A percentile compares a stretch with the other conserved stretches of the same genome.
Conservation (phyloP, 2,888 invertebrate species). For the Drosophila quinaria region DNA sequence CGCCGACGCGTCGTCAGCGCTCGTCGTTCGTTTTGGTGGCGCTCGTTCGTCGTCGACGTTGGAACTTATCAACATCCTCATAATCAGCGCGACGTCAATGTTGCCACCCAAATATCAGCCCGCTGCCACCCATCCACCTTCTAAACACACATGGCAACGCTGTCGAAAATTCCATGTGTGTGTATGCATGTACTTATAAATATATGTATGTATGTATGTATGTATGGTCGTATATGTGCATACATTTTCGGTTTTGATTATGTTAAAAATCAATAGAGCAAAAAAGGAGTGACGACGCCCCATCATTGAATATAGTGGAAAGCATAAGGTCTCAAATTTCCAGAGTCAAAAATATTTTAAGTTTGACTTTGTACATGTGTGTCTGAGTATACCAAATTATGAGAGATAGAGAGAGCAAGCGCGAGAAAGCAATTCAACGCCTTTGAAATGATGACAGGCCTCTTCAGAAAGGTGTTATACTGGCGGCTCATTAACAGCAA, state of each 20-base stretch:
- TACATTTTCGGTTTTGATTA: slow-evolving; percentile 81
- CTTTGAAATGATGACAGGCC: slow-evolving; percentile 60
- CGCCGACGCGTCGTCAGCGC: slow-evolving; percentile 55
- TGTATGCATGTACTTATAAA: slow-evolving; percentile 51
- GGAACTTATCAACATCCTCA: slow-evolving; percentile 82
- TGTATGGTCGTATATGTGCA: slow-evolving; percentile 50
- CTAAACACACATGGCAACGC: slow-evolving; percentile 62
- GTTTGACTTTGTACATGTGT: slow-evolving; percentile 34
- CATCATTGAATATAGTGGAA: slow-evolving; percentile 21
- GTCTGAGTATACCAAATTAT: slow-evolving; percentile 20
- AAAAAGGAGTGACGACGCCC: slow-evolving; percentile 78
- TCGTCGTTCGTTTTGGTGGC: slow-evolving; percentile 38
- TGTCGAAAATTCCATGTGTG: slow-evolving; percentile 49
- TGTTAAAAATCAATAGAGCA: slow-evolving; percentile 85
- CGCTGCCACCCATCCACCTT: slow-evolving; percentile 32
- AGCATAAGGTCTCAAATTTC: slow-evolving; percentile 15
- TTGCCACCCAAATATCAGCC: slow-evolving; percentile 52
- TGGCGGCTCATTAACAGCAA: slow-evolving; percentile 67
- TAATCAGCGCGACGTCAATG: slow-evolving; percentile 75
- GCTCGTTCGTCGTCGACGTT: slow-evolving; percentile 50
- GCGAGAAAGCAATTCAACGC: slow-evolving; percentile 59
- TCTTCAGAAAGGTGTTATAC: slow-evolving; percentile 56
- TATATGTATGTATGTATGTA: slow-evolving; percentile 38
- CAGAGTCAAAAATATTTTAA: slow-evolving; percentile 45
- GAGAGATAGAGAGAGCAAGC: slow-evolving; percentile 20